Base-by-base conservation (phyloP, 1,140 invertebrate species). In the Drosophila mojavensis region DNA sequence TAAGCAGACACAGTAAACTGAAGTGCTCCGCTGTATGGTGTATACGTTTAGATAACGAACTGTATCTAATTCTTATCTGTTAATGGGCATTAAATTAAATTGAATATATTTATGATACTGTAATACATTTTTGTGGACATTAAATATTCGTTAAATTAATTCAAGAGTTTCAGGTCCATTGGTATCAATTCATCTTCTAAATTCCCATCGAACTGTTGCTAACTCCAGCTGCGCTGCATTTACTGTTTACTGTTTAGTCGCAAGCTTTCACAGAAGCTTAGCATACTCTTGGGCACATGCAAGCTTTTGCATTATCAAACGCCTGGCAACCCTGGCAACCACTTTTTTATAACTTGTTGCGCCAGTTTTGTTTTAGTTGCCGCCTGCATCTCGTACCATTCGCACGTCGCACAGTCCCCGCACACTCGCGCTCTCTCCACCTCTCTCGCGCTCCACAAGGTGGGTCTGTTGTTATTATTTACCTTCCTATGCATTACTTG, bases 291-390 rank as follows among this genome's bases (percentile, higher is more conserved):
- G 3, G 70, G 64, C 70, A 24, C 43, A 45, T 1, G 5, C 5
- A 69, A 83, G 64, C 80, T 79, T 15, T 54, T 20, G 10, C 10
- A 10, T 9, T 11, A 24, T 11, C 1, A 36, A 63, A 24, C 47
- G 62, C 36, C 26, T 75, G 75, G 50, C 75, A 78, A 70, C 65
- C 17, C 65, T 68, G 64, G 4, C 17, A 30, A 28, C 39, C 24
- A 63, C 33, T 62, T 50, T 28, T 17, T 4, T 63, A 70, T 61
- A 84, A 85, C 81, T 85, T 86, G 82, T 84, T 81, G 78, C 75
- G 78, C 81, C 81, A 73, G 82, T 85, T 85, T 86, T 41, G 47
- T 66, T 85, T 39, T 66, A 80, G 61, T 76, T 66, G 36, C 66
- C 50, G 47, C 5, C 39, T 59, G 39, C 63, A 53, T 50, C 61